A percentile compares a stretch with the other conserved stretches of the same genome.
phyloP scores from a whole-genome alignment of 64 coral and sea anemone genomes.

The Porites australiensis region DNA sequence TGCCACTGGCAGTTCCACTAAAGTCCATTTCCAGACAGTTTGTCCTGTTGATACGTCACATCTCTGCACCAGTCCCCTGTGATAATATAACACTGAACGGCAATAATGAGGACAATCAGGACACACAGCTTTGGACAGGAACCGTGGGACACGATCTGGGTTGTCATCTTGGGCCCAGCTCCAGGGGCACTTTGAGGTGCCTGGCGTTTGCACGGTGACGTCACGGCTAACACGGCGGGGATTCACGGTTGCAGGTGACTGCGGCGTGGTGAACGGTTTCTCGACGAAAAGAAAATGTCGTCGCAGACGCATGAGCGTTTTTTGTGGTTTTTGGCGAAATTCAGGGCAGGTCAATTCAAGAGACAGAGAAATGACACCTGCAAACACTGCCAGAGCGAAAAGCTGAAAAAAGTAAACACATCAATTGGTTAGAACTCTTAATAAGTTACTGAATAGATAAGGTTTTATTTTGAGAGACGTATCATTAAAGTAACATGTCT shows the following conservation, averaged over 20 bases:
- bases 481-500: too few species aligned
- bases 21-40: constrained; percentile 47
- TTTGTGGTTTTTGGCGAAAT: not conserved
- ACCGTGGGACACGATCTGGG: constrained; percentile 53
- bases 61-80: constrained; percentile 25
- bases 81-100: constrained; percentile 27
- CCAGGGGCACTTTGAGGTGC: constrained; percentile 52
- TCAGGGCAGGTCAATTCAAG: too few species aligned
- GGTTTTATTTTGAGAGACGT: too few species aligned
- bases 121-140: constrained; percentile 59
- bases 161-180: constrained; percentile 52
- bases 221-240: constrained; percentile 15
- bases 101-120: constrained; percentile 31
- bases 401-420: too few species aligned
- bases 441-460: too few species aligned
- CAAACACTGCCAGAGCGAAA: too few species aligned
- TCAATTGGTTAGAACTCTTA: too few species aligned
- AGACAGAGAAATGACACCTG: too few species aligned
- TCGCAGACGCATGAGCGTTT: not conserved
- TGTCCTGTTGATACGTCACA: constrained; percentile 62
- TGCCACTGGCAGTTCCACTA: too few species aligned
- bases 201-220: not conserved
- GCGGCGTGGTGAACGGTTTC: not conserved
- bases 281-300: not conserved
- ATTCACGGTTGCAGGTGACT: not conserved